Conservation (phyloP, 2,797 vertebrate genomes). For the Argya squamiceps region DNA sequence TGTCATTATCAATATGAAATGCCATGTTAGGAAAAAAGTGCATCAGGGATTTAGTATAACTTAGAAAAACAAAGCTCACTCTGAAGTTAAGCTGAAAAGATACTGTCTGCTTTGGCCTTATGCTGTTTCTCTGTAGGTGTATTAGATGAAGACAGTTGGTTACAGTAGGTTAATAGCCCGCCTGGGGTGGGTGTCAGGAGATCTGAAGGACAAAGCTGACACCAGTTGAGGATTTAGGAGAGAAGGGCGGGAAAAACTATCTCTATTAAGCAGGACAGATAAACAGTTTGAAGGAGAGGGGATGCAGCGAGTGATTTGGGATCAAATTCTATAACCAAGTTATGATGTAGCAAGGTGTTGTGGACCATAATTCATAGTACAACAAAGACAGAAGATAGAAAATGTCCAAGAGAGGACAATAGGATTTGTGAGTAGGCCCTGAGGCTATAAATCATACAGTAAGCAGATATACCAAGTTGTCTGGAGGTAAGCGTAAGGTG, state of each 20-base stretch:
- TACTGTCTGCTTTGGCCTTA: neutral
- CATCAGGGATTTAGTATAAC: neutral
- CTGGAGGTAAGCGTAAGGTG: neutral
- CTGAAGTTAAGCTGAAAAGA: neutral
- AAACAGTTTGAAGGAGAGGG: neutral
- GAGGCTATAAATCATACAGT: neutral
- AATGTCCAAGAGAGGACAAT: neutral
- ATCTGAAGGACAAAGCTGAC: neutral
- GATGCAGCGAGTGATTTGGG: neutral
- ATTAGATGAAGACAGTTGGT: neutral
- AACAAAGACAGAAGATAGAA: neutral
- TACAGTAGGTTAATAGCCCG: neutral
- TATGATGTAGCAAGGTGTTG: neutral
- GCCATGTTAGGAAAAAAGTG: neutral
- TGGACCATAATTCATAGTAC: neutral
- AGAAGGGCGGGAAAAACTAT: neutral
- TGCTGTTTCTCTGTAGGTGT: neutral
- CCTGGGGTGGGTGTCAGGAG: neutral
- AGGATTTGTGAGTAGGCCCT: neutral
- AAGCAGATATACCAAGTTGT: neutral
- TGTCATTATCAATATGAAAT: neutral
- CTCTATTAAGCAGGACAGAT: neutral
- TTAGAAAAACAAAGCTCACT: neutral
- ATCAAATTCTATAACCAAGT: neutral
- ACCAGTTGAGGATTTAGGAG: neutral